A percentile compares a stretch with the other conserved stretches of the same genome.
Evolutionary conservation across 2,113 vertebrate genomes (phyloP).

Genomic region (Pelmatolapia mariae): DNA sequence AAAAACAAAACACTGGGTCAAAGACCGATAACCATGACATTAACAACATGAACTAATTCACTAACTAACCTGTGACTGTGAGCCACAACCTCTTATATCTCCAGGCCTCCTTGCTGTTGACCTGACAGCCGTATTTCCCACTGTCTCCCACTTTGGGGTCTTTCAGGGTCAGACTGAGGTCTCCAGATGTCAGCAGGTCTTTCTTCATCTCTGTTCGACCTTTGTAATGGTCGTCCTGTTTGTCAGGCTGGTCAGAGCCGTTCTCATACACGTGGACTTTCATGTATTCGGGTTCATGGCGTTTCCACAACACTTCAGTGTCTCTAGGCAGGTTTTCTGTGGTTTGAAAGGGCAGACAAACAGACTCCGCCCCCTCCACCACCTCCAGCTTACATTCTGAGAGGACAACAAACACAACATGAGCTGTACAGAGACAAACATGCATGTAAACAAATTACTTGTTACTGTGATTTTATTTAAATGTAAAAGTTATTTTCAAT

Average conservation of each 20-base stretch:
- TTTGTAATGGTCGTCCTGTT: fast-evolving
- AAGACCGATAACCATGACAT: no score
- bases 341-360: not conserved
- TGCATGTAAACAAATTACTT: no score
- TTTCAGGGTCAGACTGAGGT: not conserved
- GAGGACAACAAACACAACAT: no score
- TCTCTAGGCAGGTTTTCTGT: not conserved
- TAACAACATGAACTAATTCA: not conserved
- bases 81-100: not conserved
- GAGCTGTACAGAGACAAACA: no score
- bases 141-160: not conserved
- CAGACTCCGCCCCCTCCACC: not conserved
- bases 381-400: not conserved
- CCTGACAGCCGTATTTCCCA: not conserved
- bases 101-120: not conserved
- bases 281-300: fast-evolving
- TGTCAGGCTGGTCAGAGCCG: fast-evolving
- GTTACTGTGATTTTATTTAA: no score
- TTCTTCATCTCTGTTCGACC: not conserved
- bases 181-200: not conserved
- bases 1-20: no score
- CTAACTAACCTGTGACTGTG: not conserved
- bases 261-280: not conserved
- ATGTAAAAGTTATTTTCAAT: no score
- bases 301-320: not conserved